A percentile compares a stretch with the other conserved stretches of the same genome.
Conservation (phyloP, 2,888 invertebrate species). For the Portevinia maculata region DNA sequence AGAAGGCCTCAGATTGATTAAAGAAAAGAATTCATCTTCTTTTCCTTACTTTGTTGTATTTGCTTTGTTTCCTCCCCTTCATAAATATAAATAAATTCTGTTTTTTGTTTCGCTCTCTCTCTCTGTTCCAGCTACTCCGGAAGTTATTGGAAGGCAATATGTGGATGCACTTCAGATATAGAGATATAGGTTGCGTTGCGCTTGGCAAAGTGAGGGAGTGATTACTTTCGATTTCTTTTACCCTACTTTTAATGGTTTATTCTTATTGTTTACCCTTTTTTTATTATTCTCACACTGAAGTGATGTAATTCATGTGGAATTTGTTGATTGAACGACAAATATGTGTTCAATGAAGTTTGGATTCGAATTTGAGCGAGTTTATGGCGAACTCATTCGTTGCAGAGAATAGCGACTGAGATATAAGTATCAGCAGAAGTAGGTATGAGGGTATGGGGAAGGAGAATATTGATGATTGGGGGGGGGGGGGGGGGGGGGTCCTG, state of each 20-base stretch:
- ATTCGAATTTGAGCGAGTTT: constrained; percentile 28
- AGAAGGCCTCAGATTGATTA: constrained; percentile 53
- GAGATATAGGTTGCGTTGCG: background rate
- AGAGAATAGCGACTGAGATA: too few species aligned
- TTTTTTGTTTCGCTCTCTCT: background rate
- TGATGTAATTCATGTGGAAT: constrained; percentile 53
- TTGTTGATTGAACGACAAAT: constrained; percentile 48
- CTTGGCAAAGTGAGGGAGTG: constrained; percentile 49
- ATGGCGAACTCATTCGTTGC: constrained; percentile 35
- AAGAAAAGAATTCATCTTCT: constrained; percentile 39
- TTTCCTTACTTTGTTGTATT: constrained; percentile 20
- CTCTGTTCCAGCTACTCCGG: constrained; percentile 44
- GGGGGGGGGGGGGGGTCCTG: too few species aligned
- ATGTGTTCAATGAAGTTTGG: constrained; percentile 35
- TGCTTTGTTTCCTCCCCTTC: constrained; percentile 35
- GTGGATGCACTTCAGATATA: constrained; percentile 49
- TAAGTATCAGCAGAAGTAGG: too few species aligned
- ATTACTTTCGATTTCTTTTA: constrained; percentile 70
- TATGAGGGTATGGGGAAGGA: too few species aligned
- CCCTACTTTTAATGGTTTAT: constrained; percentile 55
- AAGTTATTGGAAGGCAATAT: constrained; percentile 66
- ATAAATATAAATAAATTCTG: constrained; percentile 1
- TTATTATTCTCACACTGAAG: background rate
- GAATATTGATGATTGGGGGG: too few species aligned
- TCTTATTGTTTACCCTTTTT: constrained; percentile 2